Percentiles rank a stretch among this genome's conserved stretches.
phyloP scores from a whole-genome alignment of 2,113 vertebrate genomes.

The Callionymus lyra region DNA sequence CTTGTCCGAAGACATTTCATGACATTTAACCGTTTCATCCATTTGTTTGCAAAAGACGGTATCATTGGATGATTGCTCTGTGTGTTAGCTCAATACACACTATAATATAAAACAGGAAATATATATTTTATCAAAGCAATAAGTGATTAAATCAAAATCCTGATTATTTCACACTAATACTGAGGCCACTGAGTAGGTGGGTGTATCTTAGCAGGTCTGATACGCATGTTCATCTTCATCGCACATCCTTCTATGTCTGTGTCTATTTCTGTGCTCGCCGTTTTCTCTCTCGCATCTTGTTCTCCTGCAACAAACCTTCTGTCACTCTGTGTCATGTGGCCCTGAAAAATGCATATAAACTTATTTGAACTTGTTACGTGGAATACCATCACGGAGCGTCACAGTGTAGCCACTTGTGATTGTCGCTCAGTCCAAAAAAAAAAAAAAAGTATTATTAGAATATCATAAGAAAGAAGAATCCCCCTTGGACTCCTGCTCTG shows the following conservation, averaged over 20 bases:
- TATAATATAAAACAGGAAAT: no score
- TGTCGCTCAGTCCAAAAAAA: slow-evolving; percentile 25
- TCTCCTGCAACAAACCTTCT: slow-evolving; percentile 24
- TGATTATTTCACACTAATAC: slow-evolving; percentile 14
- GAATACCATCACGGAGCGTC: slow-evolving; percentile 24
- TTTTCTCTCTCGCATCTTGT: slow-evolving; percentile 23
- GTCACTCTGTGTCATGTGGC: slow-evolving; percentile 39
- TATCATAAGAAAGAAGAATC: slow-evolving; percentile 32
- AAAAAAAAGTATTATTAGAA: slow-evolving; percentile 23
- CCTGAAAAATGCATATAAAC: slow-evolving; percentile 27
- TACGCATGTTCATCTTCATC: slow-evolving; percentile 41
- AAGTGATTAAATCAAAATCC: no score
- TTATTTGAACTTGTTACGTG: slow-evolving; percentile 20
- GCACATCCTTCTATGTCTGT: slow-evolving; percentile 39
- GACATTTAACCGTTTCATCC: slow-evolving; percentile 25
- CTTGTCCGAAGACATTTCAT: slow-evolving; percentile 21
- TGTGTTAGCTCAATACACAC: no score
- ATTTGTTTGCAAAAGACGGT: no score
- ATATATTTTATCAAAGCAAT: no score
- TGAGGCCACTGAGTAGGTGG: slow-evolving; percentile 25
- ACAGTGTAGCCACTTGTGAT: slow-evolving; percentile 40
- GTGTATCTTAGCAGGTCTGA: slow-evolving; percentile 1
- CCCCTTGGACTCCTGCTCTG: slow-evolving; percentile 44
- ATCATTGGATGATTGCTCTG: no score
- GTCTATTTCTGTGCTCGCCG: slow-evolving; percentile 35